Evolutionary conservation across 2,113 vertebrate species (phyloP).

Genomic region (Zeus faber): DNA sequence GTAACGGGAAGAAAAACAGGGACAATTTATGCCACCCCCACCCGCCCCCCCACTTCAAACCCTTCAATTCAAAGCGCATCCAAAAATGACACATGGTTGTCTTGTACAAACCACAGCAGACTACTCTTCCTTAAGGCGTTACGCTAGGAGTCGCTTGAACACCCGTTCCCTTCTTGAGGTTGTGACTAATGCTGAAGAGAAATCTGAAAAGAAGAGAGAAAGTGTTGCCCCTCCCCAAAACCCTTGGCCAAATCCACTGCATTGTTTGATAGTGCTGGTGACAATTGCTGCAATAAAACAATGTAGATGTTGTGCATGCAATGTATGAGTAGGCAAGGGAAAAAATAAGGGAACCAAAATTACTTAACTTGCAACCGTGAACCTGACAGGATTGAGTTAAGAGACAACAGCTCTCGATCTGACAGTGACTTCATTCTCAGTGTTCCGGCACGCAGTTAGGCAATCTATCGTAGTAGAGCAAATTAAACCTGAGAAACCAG

Average conservation of each 20-base stretch:
- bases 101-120: slow-evolving; percentile 22
- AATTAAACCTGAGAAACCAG: slow-evolving; percentile 76
- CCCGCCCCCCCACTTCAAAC: slow-evolving; percentile 16
- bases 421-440: slow-evolving; percentile 75
- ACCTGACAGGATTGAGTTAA: slow-evolving; percentile 73
- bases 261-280: slow-evolving; percentile 38
- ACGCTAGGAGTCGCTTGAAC: slow-evolving; percentile 46
- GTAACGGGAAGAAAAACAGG: slow-evolving; percentile 45
- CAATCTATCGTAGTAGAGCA: slow-evolving; percentile 44
- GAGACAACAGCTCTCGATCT: slow-evolving; percentile 76
- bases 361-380: slow-evolving; percentile 79
- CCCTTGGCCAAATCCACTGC: slow-evolving; percentile 41
- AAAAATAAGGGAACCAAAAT: slow-evolving; percentile 63
- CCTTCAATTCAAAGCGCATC: slow-evolving; percentile 7
- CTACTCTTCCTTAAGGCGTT: slow-evolving; percentile 28
- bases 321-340: slow-evolving; percentile 54
- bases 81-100: slow-evolving; percentile 1
- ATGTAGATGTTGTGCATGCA: slow-evolving; percentile 75
- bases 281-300: slow-evolving; percentile 48
- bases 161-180: slow-evolving; percentile 37
- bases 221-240: slow-evolving; percentile 51
- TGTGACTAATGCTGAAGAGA: slow-evolving; percentile 48
- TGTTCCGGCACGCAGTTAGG: slow-evolving; percentile 74
- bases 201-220: slow-evolving; percentile 72
- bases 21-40: slow-evolving; percentile 55